phyloP scores from a whole-genome alignment of 2,113 vertebrate genomes.

The Pseudopipra pipra region DNA sequence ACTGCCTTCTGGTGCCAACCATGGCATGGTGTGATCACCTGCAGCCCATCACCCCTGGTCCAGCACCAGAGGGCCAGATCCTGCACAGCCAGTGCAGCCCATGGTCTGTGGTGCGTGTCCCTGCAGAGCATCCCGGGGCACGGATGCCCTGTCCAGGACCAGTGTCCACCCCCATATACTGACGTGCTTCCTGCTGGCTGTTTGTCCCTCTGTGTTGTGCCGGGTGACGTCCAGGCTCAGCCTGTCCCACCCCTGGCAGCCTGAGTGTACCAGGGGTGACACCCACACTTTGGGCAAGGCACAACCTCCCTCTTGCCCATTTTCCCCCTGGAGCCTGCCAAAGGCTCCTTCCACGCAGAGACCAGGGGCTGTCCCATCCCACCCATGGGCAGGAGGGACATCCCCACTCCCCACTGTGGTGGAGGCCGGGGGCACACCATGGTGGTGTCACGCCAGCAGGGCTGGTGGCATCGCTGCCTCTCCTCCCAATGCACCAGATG shows the following conservation, averaged over 20 bases:
- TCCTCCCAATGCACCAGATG: fast-evolving
- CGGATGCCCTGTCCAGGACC: background rate
- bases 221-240: fast-evolving
- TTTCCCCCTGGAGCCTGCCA: background rate
- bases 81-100: background rate
- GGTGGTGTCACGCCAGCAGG: background rate
- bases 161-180: fast-evolving
- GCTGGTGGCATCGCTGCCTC: background rate
- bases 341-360: background rate
- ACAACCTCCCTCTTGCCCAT: fast-evolving
- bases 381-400: background rate
- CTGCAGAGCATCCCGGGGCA: fast-evolving
- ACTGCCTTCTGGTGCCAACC: background rate
- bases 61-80: background rate
- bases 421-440: background rate
- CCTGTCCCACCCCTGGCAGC: background rate
- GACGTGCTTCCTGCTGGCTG: background rate
- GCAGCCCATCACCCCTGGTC: fast-evolving
- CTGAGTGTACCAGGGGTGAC: background rate
- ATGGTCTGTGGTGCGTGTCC: fast-evolving
- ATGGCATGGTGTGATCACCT: background rate
- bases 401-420: background rate
- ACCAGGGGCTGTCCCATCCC: background rate
- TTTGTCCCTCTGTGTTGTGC: background rate
- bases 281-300: background rate